Conservation (phyloP, 2,888 invertebrate species). For the Hypsopygia costalis region DNA sequence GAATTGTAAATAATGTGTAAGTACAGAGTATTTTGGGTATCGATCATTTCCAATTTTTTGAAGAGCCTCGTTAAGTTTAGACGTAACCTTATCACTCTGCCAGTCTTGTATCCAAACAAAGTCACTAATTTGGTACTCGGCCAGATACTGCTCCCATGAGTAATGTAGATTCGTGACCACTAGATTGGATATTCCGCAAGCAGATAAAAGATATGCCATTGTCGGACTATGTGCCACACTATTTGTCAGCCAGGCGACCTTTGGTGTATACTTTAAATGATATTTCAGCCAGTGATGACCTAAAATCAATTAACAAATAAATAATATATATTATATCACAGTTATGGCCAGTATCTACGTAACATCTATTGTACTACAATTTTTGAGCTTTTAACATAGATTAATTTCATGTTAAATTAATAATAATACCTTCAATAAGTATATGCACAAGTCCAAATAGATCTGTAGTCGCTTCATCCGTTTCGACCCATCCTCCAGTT, state of each 20-base stretch:
- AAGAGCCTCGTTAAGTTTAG: conserved; percentile 46
- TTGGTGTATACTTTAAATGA: conserved; percentile 89
- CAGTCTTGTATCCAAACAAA: conserved; percentile 96
- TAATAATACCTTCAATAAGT: conserved; percentile 93
- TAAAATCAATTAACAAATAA: conserved; percentile 48
- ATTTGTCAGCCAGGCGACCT: conserved; percentile 94
- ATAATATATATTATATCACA: no score
- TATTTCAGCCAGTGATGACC: conserved; percentile 94
- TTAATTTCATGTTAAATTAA: no score
- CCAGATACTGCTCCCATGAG: conserved; percentile 96
- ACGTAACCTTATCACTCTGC: conserved; percentile 68
- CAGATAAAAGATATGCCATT: conserved; percentile 91
- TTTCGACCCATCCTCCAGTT: conserved; percentile 97
- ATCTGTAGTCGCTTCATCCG: conserved; percentile 94
- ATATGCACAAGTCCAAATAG: conserved; percentile 94
- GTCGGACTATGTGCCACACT: conserved; percentile 97
- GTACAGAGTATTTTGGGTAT: conserved; percentile 48
- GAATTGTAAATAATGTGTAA: conserved; percentile 60
- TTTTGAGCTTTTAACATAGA: no score
- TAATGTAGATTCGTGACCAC: conserved; percentile 95
- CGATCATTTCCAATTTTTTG: conserved; percentile 52
- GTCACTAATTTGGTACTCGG: conserved; percentile 91
- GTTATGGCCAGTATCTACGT: no score
- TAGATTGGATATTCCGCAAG: conserved; percentile 88
- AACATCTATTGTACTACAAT: no score